These are phyloP conservation scores for Chlorops oryzae DNA, from an alignment of 1,140 invertebrate genomes.

Conservation along the genomic window DNA sequence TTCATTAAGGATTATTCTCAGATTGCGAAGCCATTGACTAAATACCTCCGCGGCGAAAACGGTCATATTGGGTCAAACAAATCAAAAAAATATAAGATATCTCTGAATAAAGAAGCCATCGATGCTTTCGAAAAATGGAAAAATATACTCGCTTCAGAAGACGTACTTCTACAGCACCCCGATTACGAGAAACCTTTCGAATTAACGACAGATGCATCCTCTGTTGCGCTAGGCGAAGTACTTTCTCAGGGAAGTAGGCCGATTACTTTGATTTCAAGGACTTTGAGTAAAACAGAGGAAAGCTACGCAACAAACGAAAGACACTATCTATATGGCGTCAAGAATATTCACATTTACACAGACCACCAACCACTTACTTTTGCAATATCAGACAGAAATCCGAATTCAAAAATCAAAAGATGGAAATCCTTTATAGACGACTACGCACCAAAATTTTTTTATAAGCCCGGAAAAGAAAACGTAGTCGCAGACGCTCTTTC, in stretches of 20 bases:
- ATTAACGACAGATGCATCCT: slow-evolving; percentile 41
- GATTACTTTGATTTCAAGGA: slow-evolving; percentile 18
- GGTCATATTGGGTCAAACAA: slow-evolving; percentile 10
- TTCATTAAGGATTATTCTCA: slow-evolving; percentile 24
- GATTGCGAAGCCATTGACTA: slow-evolving; percentile 17
- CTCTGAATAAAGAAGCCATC: slow-evolving; percentile 8
- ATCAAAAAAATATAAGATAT: slow-evolving; percentile 25
- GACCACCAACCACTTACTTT: too few species aligned
- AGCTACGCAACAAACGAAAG: slow-evolving; percentile 46
- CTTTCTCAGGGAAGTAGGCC: slow-evolving; percentile 26
- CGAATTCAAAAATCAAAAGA: too few species aligned
- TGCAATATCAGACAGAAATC: too few species aligned
- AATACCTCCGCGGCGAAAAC: slow-evolving; percentile 3
- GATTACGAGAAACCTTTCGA: slow-evolving; percentile 33
- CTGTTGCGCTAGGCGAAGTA: slow-evolving; percentile 29
- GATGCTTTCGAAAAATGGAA: slow-evolving; percentile 12
- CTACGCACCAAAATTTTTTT: slow-evolving; percentile 1
- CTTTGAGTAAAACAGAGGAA: too few species aligned
- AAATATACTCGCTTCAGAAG: slow-evolving; percentile 19
- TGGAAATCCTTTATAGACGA: slow-evolving; percentile 51
- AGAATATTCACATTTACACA: too few species aligned
- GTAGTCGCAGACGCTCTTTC: slow-evolving; percentile 5
- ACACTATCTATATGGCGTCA: too few species aligned
- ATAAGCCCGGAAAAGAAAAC: slow-evolving; percentile 3
- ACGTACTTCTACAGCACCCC: slow-evolving; percentile 38